A percentile compares a stretch with the other conserved stretches of the same genome.
Evolutionary conservation across 1,140 invertebrate species (phyloP).

Genomic region (Trichonephila clavipes): DNA sequence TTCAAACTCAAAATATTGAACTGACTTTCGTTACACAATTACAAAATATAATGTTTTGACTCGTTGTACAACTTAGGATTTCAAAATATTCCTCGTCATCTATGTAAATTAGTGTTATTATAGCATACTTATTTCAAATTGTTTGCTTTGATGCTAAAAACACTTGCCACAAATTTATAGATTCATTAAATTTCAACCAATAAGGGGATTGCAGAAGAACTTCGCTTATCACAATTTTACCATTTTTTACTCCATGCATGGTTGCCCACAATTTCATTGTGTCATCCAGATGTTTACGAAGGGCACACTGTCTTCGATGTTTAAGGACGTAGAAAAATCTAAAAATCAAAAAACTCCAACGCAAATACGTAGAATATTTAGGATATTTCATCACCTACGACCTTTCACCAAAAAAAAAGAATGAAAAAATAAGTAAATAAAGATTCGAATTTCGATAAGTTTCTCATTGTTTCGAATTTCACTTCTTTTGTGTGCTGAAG

Average conservation of each 20-base stretch:
- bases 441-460: conserved; percentile 54
- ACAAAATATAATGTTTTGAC: too few relatives aligned
- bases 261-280: conserved; percentile 60
- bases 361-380: conserved; percentile 50
- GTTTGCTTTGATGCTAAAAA: too few relatives aligned
- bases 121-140: neutral
- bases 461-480: conserved; percentile 65
- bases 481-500: conserved; percentile 35
- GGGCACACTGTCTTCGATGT: conserved; percentile 19
- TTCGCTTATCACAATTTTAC: conserved; percentile 29
- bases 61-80: too few relatives aligned
- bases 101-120: neutral
- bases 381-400: conserved; percentile 47
- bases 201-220: neutral
- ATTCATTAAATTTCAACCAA: neutral
- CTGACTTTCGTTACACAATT: too few relatives aligned
- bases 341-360: conserved; percentile 22
- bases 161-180: too few relatives aligned
- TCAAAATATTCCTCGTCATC: too few relatives aligned
- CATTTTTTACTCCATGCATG: conserved; percentile 46
- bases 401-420: neutral
- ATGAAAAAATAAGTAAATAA: conserved; percentile 42
- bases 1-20: too few relatives aligned
- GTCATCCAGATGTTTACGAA: conserved; percentile 44
- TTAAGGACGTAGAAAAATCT: conserved; percentile 39